Percentiles rank a stretch among this genome's conserved stretches.
Conservation (phyloP, 30 jellyfish, hydroid and myxozoan species). For the Turritopsis dohrnii region DNA sequence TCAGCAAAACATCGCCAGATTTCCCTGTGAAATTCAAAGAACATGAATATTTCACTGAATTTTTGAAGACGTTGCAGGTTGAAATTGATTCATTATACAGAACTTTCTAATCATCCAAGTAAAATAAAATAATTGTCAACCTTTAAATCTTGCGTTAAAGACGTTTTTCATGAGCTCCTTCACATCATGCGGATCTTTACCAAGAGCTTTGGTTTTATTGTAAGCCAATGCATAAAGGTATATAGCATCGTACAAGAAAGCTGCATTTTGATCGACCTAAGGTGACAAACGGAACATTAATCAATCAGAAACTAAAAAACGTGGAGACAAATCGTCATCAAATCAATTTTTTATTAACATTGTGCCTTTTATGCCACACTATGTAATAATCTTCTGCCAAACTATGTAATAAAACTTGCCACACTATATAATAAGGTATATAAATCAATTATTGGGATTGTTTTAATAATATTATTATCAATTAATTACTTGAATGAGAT, state of each 20-base stretch:
- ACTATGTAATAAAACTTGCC: too few species aligned
- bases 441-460: too few species aligned
- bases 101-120: not conserved
- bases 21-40: slow-evolving; percentile 38
- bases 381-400: too few species aligned
- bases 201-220: slow-evolving; percentile 70
- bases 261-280: slow-evolving; percentile 82
- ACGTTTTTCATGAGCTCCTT: slow-evolving; percentile 50
- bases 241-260: slow-evolving; percentile 87
- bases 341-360: too few species aligned
- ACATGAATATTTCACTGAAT: not conserved
- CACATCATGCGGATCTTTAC: slow-evolving; percentile 45
- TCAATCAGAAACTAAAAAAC: not conserved
- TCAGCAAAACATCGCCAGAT: slow-evolving; percentile 71
- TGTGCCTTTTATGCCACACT: too few species aligned
- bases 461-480: too few species aligned
- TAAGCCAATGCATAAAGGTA: slow-evolving; percentile 74
- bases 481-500: too few species aligned
- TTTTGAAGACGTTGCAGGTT: not conserved
- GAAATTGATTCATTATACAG: too few species aligned
- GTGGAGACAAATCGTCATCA: not conserved
- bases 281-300: not conserved
- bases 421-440: too few species aligned
- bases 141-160: slow-evolving; percentile 55
- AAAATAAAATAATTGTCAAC: slow-evolving; percentile 18